Conservation (phyloP, 2,888 invertebrate species). For the Poecilobothrus nobilitatus region DNA sequence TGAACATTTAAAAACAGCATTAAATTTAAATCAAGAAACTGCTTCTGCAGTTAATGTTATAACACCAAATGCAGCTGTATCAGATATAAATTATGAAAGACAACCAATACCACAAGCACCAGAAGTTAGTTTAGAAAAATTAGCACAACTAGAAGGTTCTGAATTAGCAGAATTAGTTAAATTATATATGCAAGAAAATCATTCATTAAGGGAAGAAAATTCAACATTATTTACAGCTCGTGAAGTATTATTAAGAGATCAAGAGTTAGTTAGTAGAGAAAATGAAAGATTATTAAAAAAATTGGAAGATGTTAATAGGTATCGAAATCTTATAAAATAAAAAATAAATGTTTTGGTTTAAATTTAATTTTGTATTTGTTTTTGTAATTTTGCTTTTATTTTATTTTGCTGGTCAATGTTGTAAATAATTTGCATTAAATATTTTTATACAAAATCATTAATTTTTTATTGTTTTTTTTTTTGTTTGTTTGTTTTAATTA, state of each 20-base stretch:
- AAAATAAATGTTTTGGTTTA: too few relatives aligned
- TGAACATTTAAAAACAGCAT: conserved; percentile 69
- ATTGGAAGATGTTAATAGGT: conserved; percentile 81
- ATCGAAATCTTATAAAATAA: conserved; percentile 26
- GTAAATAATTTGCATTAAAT: too few relatives aligned
- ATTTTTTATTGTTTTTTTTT: too few relatives aligned
- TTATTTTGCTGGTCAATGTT: too few relatives aligned
- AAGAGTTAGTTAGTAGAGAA: conserved; percentile 81
- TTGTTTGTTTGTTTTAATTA: too few relatives aligned
- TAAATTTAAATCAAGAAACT: conserved; percentile 57
- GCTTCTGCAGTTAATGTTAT: conserved; percentile 16
- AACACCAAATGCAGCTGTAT: conserved; percentile 23
- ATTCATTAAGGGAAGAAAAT: conserved; percentile 72
- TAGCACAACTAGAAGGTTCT: conserved; percentile 64
- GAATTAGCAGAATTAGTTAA: conserved; percentile 77
- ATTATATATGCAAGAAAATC: conserved; percentile 75
- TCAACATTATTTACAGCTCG: conserved; percentile 70
- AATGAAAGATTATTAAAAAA: conserved; percentile 82
- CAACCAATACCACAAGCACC: conserved; percentile 39
- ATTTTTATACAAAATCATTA: too few relatives aligned
- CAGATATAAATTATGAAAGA: conserved; percentile 15
- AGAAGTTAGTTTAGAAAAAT: conserved; percentile 60
- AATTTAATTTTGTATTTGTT: too few relatives aligned
- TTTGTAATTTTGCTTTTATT: too few relatives aligned
- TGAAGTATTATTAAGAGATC: conserved; percentile 76